These are phyloP conservation scores for Zaprionus capensis DNA, from an alignment of 1,140 invertebrate genomes.

Conservation along the genomic window DNA sequence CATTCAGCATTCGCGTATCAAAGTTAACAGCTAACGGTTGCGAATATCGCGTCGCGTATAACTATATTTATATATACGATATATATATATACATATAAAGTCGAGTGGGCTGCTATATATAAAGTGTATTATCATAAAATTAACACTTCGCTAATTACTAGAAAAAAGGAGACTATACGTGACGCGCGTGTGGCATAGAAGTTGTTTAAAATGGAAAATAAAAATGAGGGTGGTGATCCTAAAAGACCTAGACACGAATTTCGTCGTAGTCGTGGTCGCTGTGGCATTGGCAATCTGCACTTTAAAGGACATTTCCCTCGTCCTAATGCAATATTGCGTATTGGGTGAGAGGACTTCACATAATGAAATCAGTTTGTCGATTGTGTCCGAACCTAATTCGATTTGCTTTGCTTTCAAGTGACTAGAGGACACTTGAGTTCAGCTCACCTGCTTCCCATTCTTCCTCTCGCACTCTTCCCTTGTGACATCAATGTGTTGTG, in stretches of 20 bases:
- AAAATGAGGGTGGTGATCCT: no score
- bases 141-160: slow-evolving; percentile 7
- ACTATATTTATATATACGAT: slow-evolving; percentile 10
- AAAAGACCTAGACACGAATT: no score
- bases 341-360: slow-evolving; percentile 1
- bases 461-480: not conserved
- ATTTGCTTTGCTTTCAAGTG: slow-evolving; percentile 70
- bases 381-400: slow-evolving; percentile 66
- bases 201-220: no score
- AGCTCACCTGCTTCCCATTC: slow-evolving; percentile 6
- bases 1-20: slow-evolving; percentile 67
- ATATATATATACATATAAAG: not conserved
- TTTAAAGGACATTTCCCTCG: not conserved
- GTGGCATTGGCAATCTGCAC: not conserved
- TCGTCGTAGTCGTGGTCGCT: not conserved
- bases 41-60: slow-evolving; percentile 31
- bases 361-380: slow-evolving; percentile 70
- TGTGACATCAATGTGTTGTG: slow-evolving; percentile 32
- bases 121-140: slow-evolving; percentile 15
- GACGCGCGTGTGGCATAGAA: slow-evolving; percentile 3
- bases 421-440: slow-evolving; percentile 27
- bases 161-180: slow-evolving; percentile 1
- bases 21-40: slow-evolving; percentile 76
- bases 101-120: not conserved
- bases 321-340: slow-evolving; percentile 4